A percentile compares a stretch with the other conserved stretches of the same genome.
phyloP scores from a whole-genome alignment of 2,113 vertebrate genomes.

The Trochalopteron elliotii region DNA sequence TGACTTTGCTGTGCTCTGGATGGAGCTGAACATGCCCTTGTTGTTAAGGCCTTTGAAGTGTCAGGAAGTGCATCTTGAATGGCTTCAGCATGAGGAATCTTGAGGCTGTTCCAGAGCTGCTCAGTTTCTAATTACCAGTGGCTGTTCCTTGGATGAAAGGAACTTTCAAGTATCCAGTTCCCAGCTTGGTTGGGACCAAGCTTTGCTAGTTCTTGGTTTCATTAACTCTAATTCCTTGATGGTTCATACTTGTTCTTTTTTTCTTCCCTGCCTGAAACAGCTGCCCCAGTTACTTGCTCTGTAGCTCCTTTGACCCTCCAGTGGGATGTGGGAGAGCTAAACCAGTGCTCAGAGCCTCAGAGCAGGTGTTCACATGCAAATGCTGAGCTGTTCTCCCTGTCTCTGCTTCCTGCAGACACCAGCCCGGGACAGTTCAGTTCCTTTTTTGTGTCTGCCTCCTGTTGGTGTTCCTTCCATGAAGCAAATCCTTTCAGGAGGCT shows the following conservation, averaged over 20 bases:
- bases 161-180: neutral
- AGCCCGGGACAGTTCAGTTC: neutral
- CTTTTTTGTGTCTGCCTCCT: neutral
- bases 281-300: neutral
- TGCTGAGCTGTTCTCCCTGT: neutral
- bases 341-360: neutral
- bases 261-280: neutral
- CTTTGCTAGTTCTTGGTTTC: neutral
- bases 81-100: conserved; percentile 36
- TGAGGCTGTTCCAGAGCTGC: conserved; percentile 40
- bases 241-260: neutral
- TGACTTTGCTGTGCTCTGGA: neutral
- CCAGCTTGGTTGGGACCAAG: neutral
- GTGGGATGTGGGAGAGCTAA: neutral
- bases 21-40: conserved; percentile 23
- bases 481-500: neutral
- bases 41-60: conserved; percentile 54
- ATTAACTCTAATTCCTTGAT: neutral
- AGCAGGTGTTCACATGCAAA: conserved; percentile 15
- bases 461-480: neutral
- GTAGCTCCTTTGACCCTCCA: neutral
- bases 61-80: conserved; percentile 44
- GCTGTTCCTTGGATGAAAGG: conserved; percentile 3
- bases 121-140: conserved; percentile 23
- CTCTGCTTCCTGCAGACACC: neutral